These are phyloP conservation scores for Temnothorax ravouxi DNA, from an alignment of 2,888 invertebrate genomes.

Conservation along the genomic window DNA sequence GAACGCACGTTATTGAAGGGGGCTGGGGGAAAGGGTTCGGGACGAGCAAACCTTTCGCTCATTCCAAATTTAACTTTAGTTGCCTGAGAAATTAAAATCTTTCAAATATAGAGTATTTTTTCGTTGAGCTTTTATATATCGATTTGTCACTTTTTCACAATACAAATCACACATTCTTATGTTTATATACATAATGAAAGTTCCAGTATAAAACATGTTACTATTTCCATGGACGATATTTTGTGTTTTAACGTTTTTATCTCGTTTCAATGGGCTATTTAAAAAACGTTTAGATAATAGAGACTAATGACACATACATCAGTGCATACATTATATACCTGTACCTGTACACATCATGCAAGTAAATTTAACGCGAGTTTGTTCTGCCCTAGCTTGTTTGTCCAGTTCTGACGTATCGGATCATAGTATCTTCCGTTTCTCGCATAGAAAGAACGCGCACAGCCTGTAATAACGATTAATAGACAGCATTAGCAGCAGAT, in stretches of 20 bases:
- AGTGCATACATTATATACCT: conserved; percentile 24
- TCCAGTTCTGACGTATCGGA: conserved; percentile 17
- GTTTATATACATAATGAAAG: background rate
- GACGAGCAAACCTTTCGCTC: conserved; percentile 23
- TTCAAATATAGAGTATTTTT: background rate
- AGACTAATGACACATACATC: conserved; percentile 11
- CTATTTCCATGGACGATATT: background rate
- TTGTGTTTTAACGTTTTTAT: background rate
- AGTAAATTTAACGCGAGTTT: conserved; percentile 34
- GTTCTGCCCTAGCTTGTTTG: conserved; percentile 18
- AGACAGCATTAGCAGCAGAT: conserved; percentile 26
- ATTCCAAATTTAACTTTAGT: conserved; percentile 12
- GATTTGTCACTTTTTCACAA: background rate
- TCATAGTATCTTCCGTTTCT: conserved; percentile 39
- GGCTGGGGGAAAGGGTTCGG: background rate
- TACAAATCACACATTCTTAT: background rate
- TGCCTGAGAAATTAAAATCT: background rate
- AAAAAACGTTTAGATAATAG: conserved; percentile 32
- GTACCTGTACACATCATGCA: background rate
- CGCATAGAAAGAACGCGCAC: conserved; percentile 8
- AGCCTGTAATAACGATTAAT: conserved; percentile 38
- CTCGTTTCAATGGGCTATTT: conserved; percentile 14
- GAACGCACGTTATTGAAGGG: conserved; percentile 18
- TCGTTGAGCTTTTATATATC: background rate
- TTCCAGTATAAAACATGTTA: background rate